Percentiles rank a stretch among this genome's conserved stretches.
Evolutionary conservation across 2,888 invertebrate genomes (phyloP).

Genomic region (Shargacucullia verbasci): DNA sequence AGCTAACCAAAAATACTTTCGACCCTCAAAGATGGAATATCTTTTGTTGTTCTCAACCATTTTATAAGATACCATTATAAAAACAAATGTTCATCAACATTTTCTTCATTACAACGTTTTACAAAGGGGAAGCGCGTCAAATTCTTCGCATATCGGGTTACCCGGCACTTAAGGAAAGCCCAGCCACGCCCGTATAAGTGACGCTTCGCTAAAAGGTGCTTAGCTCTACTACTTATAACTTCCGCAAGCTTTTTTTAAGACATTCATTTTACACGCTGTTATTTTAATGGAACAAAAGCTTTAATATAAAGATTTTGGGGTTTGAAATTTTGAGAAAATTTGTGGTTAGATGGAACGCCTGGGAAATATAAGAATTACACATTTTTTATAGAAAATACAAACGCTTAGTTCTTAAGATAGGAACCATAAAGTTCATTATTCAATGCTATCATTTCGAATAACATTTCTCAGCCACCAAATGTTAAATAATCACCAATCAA

Average conservation of each 20-base stretch:
- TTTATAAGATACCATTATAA: conserved; percentile 13
- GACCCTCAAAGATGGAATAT: too few species aligned
- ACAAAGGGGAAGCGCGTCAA: conserved; percentile 42
- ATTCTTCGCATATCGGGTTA: conserved; percentile 56
- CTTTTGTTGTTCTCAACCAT: not conserved
- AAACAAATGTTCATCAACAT: conserved; percentile 37
- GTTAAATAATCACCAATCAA: conserved; percentile 58
- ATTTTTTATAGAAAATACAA: too few species aligned
- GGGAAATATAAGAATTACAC: too few species aligned
- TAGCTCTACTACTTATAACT: conserved; percentile 44
- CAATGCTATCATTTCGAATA: not conserved
- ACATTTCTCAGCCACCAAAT: conserved; percentile 21
- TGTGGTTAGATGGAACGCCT: not conserved
- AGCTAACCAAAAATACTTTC: too few species aligned
- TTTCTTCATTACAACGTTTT: conserved; percentile 37
- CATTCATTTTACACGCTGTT: conserved; percentile 31
- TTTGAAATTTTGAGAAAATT: conserved; percentile 16
- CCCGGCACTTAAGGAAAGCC: conserved; percentile 62
- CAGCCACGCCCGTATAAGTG: conserved; percentile 50
- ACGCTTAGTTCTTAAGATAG: too few species aligned
- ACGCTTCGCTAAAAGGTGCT: conserved; percentile 54
- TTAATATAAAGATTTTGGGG: conserved; percentile 2
- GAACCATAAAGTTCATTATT: too few species aligned
- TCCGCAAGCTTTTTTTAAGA: conserved; percentile 45
- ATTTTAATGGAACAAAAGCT: conserved; percentile 35